These are phyloP conservation scores for Irena cyanogastra DNA, from an alignment of 2,113 vertebrate species.

Conservation along the genomic window DNA sequence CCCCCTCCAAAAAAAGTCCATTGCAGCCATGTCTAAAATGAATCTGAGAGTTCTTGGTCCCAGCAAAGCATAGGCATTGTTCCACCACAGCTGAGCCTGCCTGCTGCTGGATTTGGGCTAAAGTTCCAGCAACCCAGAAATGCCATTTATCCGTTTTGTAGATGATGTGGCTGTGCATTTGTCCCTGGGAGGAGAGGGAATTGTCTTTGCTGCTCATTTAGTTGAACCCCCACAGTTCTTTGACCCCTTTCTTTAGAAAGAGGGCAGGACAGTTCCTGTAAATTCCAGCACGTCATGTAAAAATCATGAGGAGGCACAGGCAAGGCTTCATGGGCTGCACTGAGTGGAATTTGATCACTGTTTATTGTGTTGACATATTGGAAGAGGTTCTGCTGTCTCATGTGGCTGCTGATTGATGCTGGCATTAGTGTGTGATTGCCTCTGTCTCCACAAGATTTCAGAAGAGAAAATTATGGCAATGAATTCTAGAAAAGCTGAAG, in stretches of 20 bases:
- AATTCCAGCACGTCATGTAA: background rate
- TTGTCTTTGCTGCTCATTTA: background rate
- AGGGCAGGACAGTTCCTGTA: background rate
- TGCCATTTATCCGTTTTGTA: background rate
- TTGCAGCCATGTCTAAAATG: background rate
- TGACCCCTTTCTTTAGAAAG: background rate
- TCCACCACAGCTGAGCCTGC: background rate
- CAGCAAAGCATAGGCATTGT: background rate
- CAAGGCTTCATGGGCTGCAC: background rate
- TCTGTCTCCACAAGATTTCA: background rate
- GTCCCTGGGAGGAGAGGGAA: background rate
- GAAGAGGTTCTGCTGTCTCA: background rate
- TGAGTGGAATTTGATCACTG: background rate
- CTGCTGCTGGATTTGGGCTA: background rate
- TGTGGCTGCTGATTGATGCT: background rate
- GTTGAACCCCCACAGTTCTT: background rate
- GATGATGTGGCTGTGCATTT: background rate
- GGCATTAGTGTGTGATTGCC: background rate
- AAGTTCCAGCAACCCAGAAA: background rate
- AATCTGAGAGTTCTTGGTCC: background rate
- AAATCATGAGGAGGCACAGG: background rate
- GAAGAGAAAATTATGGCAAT: background rate
- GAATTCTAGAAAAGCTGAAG: background rate
- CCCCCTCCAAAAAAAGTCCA: background rate
- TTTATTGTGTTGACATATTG: background rate